phyloP scores from a whole-genome alignment of 2,113 vertebrate genomes.

The Rhynchomys soricoides region DNA sequence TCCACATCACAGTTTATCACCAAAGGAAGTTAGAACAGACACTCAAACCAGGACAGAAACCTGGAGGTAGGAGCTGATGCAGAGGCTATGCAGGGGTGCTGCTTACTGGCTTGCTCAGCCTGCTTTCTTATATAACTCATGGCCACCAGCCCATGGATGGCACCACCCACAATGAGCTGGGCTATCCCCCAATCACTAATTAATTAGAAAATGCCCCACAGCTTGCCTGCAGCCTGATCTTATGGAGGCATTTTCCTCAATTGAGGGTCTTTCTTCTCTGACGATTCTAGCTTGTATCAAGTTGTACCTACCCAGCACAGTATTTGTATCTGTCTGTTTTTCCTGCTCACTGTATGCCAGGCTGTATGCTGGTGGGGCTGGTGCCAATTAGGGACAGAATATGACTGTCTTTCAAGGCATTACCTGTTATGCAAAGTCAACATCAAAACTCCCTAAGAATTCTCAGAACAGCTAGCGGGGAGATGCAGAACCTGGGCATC shows the following conservation, averaged over 20 bases:
- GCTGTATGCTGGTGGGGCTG: not conserved
- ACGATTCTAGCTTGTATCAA: not conserved
- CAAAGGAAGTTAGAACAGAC: not conserved
- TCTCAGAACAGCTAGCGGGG: not conserved
- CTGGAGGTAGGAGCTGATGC: not conserved
- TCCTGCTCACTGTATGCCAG: not conserved
- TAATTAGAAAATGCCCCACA: not conserved
- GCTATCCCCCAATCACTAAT: not conserved
- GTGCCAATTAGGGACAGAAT: not conserved
- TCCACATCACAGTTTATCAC: not conserved
- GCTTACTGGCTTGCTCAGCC: not conserved
- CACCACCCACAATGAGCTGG: not conserved
- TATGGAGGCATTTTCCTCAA: not conserved
- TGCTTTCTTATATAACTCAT: not conserved
- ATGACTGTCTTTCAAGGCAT: not conserved
- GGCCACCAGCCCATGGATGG: not conserved
- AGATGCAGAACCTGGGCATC: not conserved
- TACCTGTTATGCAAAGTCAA: not conserved
- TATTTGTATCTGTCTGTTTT: not conserved
- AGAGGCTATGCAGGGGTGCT: not conserved
- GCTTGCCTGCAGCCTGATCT: not conserved
- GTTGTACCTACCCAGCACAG: not conserved
- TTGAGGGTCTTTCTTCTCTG: not conserved
- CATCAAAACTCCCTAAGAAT: not conserved
- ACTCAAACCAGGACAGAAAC: not conserved